phyloP scores from a whole-genome alignment of 2,113 vertebrate genomes.

The Megaceryle maxima region DNA sequence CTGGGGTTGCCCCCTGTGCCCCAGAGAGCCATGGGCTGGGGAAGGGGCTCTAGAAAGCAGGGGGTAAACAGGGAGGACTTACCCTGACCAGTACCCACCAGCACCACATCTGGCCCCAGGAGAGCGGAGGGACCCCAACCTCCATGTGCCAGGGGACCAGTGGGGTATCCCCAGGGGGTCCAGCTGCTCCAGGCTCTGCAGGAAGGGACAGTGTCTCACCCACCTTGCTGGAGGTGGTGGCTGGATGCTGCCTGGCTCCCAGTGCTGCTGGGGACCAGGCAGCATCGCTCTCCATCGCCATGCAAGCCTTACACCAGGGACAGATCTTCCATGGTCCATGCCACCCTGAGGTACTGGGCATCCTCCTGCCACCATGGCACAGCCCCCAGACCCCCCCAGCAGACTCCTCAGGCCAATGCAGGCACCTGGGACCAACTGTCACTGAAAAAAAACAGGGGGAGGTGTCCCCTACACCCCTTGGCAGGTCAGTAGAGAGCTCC shows the following conservation, averaged over 20 bases:
- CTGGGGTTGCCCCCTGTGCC: neutral
- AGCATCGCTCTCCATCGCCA: neutral
- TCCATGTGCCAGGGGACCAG: slow-evolving; percentile 77
- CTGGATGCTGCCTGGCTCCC: neutral
- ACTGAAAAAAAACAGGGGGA: too few species aligned
- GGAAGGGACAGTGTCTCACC: neutral
- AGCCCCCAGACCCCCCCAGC: too few species aligned
- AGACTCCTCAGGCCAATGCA: too few species aligned
- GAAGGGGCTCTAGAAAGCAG: neutral
- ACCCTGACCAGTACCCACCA: slow-evolving; percentile 80
- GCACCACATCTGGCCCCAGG: slow-evolving; percentile 70
- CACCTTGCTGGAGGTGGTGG: neutral
- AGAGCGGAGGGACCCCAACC: slow-evolving; percentile 71
- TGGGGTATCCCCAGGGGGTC: neutral
- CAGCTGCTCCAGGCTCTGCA: slow-evolving; percentile 77
- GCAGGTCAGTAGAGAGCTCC: too few species aligned
- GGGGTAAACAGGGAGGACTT: neutral
- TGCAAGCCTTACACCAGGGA: accelerated
- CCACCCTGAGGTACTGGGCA: neutral
- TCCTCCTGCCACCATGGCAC: too few species aligned
- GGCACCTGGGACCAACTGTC: too few species aligned
- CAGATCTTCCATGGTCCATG: accelerated
- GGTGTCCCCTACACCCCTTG: too few species aligned
- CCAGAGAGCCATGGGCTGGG: accelerated
- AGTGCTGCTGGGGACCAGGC: neutral